Percentiles rank a stretch among this genome's conserved stretches.
Conservation (phyloP, 30 jellyfish, hydroid and myxozoan genomes). For the Chironex yamaguchii region DNA sequence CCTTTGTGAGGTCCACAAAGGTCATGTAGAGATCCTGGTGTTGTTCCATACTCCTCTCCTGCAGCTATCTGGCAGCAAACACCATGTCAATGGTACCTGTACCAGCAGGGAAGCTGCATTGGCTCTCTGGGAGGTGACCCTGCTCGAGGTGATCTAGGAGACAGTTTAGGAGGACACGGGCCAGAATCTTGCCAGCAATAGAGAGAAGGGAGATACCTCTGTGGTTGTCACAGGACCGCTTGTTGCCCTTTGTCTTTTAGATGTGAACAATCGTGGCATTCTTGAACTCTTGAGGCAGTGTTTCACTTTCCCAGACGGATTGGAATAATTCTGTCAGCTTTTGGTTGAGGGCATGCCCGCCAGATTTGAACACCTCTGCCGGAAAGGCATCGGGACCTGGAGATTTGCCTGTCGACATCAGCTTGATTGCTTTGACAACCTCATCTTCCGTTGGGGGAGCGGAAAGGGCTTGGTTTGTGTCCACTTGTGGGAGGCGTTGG, state of each 20-base stretch:
- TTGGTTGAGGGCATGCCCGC: neutral
- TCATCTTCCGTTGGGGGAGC: neutral
- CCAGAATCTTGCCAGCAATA: constrained; percentile 40
- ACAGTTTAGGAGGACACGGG: constrained; percentile 1
- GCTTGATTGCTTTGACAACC: constrained; percentile 4
- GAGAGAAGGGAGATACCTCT: constrained; percentile 63
- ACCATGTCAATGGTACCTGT: constrained; percentile 58
- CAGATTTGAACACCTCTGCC: constrained; percentile 31
- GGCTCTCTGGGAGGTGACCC: constrained; percentile 35
- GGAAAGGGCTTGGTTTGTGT: neutral
- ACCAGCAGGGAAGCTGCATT: constrained; percentile 53
- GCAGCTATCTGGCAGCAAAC: constrained; percentile 50
- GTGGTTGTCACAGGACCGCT: constrained; percentile 29
- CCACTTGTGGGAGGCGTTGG: constrained; percentile 47
- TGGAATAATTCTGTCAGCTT: neutral
- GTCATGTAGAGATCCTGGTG: constrained; percentile 18
- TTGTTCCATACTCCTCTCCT: constrained; percentile 47
- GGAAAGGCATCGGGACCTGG: constrained; percentile 55
- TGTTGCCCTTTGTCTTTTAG: constrained; percentile 25
- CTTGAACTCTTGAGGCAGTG: constrained; percentile 13
- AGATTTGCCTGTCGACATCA: constrained; percentile 17
- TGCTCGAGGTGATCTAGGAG: constrained; percentile 9
- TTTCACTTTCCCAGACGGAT: constrained; percentile 7
- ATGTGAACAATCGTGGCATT: constrained; percentile 4
- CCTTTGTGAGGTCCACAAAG: constrained; percentile 43